A percentile compares a stretch with the other conserved stretches of the same genome.
Evolutionary conservation across 2,888 invertebrate genomes (phyloP).

Genomic region (Diadegma fenestrale): DNA sequence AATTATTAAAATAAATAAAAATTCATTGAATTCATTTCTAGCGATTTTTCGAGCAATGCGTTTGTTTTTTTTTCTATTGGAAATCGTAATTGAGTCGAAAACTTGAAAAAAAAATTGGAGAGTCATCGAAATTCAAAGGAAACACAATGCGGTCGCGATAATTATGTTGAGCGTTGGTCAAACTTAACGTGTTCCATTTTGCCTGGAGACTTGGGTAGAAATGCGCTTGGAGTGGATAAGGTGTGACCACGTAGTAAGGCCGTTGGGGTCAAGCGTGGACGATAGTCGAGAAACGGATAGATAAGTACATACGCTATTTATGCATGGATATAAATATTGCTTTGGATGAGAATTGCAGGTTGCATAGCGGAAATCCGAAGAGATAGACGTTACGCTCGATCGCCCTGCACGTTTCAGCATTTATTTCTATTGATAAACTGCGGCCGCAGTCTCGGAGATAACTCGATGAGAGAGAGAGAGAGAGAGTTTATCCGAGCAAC

Average conservation of each 20-base stretch:
- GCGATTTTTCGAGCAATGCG: too few species aligned
- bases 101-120: too few species aligned
- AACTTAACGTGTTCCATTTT: background rate
- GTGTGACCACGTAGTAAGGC: constrained; percentile 74
- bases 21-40: background rate
- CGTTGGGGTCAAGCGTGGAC: constrained; percentile 72
- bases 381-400: constrained; percentile 46
- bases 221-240: constrained; percentile 69
- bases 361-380: constrained; percentile 32
- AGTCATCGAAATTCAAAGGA: too few species aligned
- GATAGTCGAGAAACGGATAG: constrained; percentile 46
- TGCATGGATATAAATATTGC: constrained; percentile 17
- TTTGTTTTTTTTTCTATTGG: too few species aligned
- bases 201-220: background rate
- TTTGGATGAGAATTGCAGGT: constrained; percentile 38
- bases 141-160: background rate
- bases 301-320: constrained; percentile 16
- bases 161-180: background rate
- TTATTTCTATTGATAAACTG: constrained; percentile 29
- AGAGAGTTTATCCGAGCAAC: background rate
- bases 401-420: constrained; percentile 15
- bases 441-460: background rate
- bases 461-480: background rate
- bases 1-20: background rate
- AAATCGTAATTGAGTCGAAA: too few species aligned